Evolutionary conservation across 2,797 vertebrate species (phyloP).

Genomic region (Lophius americanus): DNA sequence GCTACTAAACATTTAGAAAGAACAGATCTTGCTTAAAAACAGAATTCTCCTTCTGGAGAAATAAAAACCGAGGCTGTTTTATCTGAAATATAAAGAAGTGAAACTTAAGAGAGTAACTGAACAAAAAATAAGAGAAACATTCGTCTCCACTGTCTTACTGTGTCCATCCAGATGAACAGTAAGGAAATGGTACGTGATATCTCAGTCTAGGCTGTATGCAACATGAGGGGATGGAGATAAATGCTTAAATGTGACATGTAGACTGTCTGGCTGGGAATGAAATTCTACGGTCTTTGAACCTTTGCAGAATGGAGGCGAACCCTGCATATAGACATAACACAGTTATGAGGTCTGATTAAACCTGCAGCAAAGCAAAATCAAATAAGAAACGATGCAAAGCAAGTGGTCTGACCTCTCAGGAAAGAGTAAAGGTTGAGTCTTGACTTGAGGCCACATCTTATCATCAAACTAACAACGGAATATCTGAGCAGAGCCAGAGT

Average conservation of each 20-base stretch:
- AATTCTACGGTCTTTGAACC: no score
- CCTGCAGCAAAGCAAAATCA: no score
- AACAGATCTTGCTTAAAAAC: no score
- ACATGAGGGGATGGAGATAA: neutral
- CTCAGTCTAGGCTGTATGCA: fast-evolving
- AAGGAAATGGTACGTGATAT: neutral
- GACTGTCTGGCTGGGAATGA: no score
- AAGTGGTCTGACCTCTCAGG: no score
- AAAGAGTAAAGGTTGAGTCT: neutral
- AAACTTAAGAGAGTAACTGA: neutral
- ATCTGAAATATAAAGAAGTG: neutral
- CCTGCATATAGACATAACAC: no score
- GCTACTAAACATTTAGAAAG: neutral
- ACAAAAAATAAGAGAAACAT: neutral
- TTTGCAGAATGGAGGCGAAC: no score
- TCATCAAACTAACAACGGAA: neutral
- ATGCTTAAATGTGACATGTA: neutral
- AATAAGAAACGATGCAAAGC: no score
- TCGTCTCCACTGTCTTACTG: neutral
- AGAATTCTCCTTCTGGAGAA: neutral
- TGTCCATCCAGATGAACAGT: neutral
- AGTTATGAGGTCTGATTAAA: no score
- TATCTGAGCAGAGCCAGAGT: neutral
- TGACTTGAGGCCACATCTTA: neutral
- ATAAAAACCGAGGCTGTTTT: neutral